Evolutionary conservation across 2,888 invertebrate species (phyloP).

Genomic region (Leptinotarsa juncta): DNA sequence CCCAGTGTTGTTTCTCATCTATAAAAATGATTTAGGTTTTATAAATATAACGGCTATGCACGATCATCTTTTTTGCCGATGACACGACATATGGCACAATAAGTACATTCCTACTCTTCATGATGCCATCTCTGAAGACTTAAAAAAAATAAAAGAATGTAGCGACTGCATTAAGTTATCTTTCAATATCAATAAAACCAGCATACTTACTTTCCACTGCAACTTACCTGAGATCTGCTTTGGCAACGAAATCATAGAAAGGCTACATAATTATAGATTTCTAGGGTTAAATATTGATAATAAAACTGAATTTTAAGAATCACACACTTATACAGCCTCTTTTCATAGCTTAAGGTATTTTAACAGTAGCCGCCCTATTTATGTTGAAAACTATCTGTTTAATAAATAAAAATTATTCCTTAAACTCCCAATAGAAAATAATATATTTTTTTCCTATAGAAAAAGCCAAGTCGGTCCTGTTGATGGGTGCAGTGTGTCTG

Average conservation of each 20-base stretch:
- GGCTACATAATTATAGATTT: background rate
- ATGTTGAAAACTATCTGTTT: background rate
- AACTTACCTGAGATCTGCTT: background rate
- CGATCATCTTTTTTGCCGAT: background rate
- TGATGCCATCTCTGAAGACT: background rate
- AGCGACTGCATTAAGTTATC: background rate
- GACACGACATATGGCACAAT: background rate
- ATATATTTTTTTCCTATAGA: too few species aligned
- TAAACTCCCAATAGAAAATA: too few species aligned
- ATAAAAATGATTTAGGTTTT: background rate
- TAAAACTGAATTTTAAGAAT: background rate
- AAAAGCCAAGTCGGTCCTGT: too few species aligned
- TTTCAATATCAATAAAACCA: background rate
- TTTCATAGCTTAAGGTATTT: background rate
- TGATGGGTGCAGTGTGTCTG: too few species aligned
- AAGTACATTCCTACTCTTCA: background rate
- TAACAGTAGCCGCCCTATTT: background rate
- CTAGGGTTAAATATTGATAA: background rate
- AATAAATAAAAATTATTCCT: background rate
- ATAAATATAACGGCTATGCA: background rate
- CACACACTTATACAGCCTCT: background rate
- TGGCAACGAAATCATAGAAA: background rate
- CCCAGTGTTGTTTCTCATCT: background rate
- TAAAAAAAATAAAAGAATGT: background rate
- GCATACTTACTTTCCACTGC: background rate